These are phyloP conservation scores for Ericerus pela DNA, from an alignment of 1,140 invertebrate species.

Conservation along the genomic window DNA sequence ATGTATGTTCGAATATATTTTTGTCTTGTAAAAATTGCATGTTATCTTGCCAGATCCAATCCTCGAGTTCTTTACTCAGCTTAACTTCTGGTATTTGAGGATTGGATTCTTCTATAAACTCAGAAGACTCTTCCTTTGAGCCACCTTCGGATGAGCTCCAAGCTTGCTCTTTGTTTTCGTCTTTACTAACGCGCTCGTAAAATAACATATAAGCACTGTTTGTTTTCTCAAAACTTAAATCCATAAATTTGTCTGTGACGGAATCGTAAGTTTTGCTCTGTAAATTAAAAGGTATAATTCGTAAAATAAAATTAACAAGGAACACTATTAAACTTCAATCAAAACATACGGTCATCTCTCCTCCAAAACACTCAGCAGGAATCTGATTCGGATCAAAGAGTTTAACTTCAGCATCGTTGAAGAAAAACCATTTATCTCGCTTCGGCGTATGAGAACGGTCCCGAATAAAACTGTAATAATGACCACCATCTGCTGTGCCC, in stretches of 20 bases:
- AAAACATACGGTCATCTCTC: constrained; percentile 70
- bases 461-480: constrained; percentile 92
- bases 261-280: constrained; percentile 92
- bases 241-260: constrained; percentile 91
- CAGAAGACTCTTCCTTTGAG: constrained; percentile 17
- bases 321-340: constrained; percentile 12
- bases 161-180: constrained; percentile 14
- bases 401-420: constrained; percentile 93
- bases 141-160: constrained; percentile 21
- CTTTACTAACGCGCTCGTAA: constrained; percentile 51
- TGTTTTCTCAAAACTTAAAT: constrained; percentile 93
- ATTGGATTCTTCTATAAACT: constrained; percentile 17
- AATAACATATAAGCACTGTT: constrained; percentile 97
- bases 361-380: constrained; percentile 87
- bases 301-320: background rate
- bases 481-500: constrained; percentile 87
- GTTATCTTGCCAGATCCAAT: constrained; percentile 92
- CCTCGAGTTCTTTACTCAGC: constrained; percentile 62
- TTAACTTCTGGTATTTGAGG: constrained; percentile 33
- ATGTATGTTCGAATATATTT: constrained; percentile 89
- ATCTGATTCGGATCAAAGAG: constrained; percentile 87
- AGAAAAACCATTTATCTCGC: constrained; percentile 81
- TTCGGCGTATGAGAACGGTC: constrained; percentile 49
- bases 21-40: constrained; percentile 88
- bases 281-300: constrained; percentile 27